Evolutionary conservation across 2,888 invertebrate genomes (phyloP), one percentile per base, ranked within the genome.

Genomic region (Plagiodera versicolora): DNA sequence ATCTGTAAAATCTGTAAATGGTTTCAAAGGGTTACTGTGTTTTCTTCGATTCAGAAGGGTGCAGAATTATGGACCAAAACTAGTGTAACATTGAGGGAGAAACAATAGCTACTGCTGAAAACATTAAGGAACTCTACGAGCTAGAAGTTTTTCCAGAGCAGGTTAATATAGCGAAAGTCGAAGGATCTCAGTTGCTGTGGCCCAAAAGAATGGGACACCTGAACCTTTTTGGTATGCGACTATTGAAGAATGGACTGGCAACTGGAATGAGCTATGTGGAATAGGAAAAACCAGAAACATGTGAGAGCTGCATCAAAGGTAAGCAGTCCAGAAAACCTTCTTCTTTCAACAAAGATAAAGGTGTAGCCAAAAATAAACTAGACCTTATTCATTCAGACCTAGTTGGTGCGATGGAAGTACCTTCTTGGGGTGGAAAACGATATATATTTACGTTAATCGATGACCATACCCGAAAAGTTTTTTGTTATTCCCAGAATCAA

Each of bases 291-390:
- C 46, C 46, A 46, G 46, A 46, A 39, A n/a, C 6, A 39, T 67
- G 67, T 63, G 59, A 60, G 16, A 58, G 62, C 20, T 66, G 65
- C 45, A 53, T 66, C 8, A 35, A 56, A 61, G 64, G 39, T 39
- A 14, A 39, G 39, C 39, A 39, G n/a, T 16, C 57, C 20, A 57
- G 62, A 56, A 62, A 56, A 60, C 75, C 51, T 75, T 75, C 67
- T 72, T 75, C 65, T 58, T 78, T 35, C 72, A 77, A 59, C 61
- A 68, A 47, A 78, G 78, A 67, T 58, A 65, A 56, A 71, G 78
- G 62, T 70, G 73, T 32, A 5, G 39, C 39, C 4, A 39, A 39
- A 39, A 39, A 39, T 6, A 39, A 39, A 39, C 14, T 39, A n/a
- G 39, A 39, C 14, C 39, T 39, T 6, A 24, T 24, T 5, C 24